Conservation (phyloP, 2,113 vertebrate species). For the Vulpes ferrilata region DNA sequence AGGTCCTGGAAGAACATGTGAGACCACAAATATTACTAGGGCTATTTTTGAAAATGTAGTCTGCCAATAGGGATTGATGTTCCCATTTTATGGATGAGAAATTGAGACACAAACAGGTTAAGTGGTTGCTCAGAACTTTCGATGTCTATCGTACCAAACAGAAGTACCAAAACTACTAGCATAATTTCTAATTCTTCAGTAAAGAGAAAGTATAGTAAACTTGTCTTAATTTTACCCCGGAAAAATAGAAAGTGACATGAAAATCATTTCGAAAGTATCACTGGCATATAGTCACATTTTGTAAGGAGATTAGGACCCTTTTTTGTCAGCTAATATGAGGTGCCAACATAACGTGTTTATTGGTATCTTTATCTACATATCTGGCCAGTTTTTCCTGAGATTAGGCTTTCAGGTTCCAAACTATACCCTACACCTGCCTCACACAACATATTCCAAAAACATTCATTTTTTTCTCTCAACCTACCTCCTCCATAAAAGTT, state of each 20-base stretch:
- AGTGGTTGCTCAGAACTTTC: not conserved
- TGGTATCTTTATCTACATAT: not conserved
- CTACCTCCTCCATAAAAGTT: not conserved
- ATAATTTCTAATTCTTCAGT: not conserved
- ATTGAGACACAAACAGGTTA: not conserved
- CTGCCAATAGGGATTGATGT: not conserved
- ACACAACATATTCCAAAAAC: not conserved
- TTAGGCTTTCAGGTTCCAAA: not conserved
- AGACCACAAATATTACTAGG: not conserved
- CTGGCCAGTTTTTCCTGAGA: not conserved
- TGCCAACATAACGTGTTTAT: not conserved
- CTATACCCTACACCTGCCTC: not conserved
- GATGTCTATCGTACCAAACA: not conserved
- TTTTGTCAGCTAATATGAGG: not conserved
- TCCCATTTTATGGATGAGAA: not conserved
- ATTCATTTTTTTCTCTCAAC: not conserved
- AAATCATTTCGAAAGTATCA: conserved; percentile 34
- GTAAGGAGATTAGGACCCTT: not conserved
- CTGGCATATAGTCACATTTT: not conserved
- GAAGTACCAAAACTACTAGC: not conserved
- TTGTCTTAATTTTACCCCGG: not conserved
- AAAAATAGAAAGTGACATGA: not conserved
- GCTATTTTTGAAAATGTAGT: not conserved
- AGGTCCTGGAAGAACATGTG: not conserved
- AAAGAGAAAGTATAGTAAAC: not conserved